Evolutionary conservation across 2,888 invertebrate species (phyloP).

Genomic region (Lasioglossum marginatum): DNA sequence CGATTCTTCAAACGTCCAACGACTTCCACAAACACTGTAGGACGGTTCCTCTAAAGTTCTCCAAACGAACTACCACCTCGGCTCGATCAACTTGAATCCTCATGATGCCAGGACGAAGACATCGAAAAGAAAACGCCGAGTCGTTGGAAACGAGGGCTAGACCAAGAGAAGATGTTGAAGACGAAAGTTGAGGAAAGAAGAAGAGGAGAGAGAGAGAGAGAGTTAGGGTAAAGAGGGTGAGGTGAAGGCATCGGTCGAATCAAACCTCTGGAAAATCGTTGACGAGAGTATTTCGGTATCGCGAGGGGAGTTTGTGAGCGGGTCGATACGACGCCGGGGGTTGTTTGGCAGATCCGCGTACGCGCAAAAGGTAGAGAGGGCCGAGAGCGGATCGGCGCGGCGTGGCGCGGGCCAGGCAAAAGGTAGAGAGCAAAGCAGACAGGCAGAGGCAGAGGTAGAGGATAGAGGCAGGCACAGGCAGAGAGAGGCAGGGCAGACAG

Average conservation of each 20-base stretch:
- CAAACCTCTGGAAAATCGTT: conserved; percentile 54
- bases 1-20: background rate
- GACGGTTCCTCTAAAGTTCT: background rate
- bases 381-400: conserved; percentile 33
- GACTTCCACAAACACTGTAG: background rate
- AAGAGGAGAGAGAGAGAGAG: background rate
- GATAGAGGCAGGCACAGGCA: conserved; percentile 19
- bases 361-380: conserved; percentile 43
- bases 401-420: background rate
- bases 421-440: conserved; percentile 9
- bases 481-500: conserved; percentile 52
- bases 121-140: background rate
- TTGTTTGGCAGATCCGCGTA: conserved; percentile 78
- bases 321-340: conserved; percentile 81
- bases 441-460: conserved; percentile 11
- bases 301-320: conserved; percentile 60
- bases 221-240: background rate
- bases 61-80: background rate
- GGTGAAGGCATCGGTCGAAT: conserved; percentile 8
- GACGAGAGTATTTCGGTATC: conserved; percentile 70
- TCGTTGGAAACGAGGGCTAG: background rate
- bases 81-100: background rate
- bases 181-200: background rate
- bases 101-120: background rate
- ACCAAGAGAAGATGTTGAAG: background rate